Evolutionary conservation across 1,140 invertebrate species (phyloP).

Genomic region (Macrobrachium rosenbergii): DNA sequence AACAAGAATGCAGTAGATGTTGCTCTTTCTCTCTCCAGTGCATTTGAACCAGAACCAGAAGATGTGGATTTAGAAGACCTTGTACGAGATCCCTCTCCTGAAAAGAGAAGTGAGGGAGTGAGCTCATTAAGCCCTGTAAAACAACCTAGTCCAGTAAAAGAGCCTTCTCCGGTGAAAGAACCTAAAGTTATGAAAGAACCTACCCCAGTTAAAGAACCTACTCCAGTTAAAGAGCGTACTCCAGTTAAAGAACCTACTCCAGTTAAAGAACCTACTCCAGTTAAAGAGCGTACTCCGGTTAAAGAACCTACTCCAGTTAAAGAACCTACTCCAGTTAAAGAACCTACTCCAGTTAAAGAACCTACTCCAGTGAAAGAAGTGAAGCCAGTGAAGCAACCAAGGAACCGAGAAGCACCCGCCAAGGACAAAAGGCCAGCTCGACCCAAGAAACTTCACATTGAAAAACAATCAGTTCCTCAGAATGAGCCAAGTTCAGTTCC

Average conservation of each 20-base stretch:
- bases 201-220: neutral
- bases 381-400: neutral
- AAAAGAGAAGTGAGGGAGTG: too few species aligned
- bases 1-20: constrained; percentile 47
- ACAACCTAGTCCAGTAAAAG: constrained; percentile 35
- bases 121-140: neutral
- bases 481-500: too few species aligned
- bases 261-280: constrained; percentile 31
- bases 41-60: constrained; percentile 51
- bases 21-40: constrained; percentile 33
- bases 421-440: neutral
- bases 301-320: constrained; percentile 13
- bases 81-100: constrained; percentile 7
- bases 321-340: neutral
- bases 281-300: constrained; percentile 10
- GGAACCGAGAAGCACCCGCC: neutral
- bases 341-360: constrained; percentile 20
- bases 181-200: neutral
- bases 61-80: constrained; percentile 54
- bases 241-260: constrained; percentile 15
- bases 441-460: neutral
- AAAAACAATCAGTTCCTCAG: neutral
- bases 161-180: constrained; percentile 9
- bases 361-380: neutral
- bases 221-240: neutral